Percentiles rank a stretch among this genome's conserved stretches.
Conservation (phyloP, 2,113 vertebrate species). For the Pteruthius melanotis region DNA sequence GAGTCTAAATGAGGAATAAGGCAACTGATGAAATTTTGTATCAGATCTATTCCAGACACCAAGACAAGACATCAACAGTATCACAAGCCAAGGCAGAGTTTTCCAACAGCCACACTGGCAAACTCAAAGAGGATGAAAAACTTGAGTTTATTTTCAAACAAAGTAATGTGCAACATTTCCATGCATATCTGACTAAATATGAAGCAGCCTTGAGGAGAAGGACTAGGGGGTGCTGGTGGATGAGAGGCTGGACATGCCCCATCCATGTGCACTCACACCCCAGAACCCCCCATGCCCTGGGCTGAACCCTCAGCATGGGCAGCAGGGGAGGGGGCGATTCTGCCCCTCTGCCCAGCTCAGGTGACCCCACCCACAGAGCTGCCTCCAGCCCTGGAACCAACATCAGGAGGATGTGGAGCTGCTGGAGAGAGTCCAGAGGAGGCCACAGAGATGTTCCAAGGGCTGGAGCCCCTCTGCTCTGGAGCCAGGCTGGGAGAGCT, state of each 20-base stretch:
- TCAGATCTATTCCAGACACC: neutral
- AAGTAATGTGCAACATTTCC: neutral
- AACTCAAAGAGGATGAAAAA: neutral
- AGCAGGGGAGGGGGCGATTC: neutral
- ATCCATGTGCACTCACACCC: neutral
- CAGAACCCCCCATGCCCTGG: rapidly evolving
- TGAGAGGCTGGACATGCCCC: neutral
- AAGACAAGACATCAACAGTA: neutral
- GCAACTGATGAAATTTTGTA: neutral
- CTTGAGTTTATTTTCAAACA: neutral
- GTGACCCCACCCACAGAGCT: neutral
- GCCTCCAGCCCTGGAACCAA: neutral
- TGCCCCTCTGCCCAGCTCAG: neutral
- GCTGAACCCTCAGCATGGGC: neutral
- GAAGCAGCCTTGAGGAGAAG: neutral
- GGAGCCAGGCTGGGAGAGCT: neutral
- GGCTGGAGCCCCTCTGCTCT: neutral
- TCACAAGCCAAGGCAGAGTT: neutral
- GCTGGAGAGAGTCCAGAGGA: neutral
- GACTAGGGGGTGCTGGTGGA: too few relatives aligned
- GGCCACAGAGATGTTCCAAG: rapidly evolving
- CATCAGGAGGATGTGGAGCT: rapidly evolving
- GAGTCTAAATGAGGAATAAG: neutral
- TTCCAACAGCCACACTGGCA: neutral
- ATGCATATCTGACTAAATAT: neutral